These are phyloP conservation scores for Mimachlamys varia DNA, from an alignment of 2,888 invertebrate genomes.

Conservation along the genomic window DNA sequence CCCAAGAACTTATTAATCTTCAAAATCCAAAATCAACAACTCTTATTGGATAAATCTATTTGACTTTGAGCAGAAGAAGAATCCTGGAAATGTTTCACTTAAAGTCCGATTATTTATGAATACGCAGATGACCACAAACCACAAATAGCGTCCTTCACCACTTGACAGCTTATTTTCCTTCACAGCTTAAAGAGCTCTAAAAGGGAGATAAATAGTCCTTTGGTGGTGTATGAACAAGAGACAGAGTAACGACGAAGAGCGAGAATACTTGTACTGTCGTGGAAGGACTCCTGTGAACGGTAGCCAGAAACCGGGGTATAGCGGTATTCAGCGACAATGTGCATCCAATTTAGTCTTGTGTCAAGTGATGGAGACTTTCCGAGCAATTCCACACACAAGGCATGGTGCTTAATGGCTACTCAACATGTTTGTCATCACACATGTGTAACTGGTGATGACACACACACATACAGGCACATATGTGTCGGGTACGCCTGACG, in stretches of 20 bases:
- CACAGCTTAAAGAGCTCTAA: neutral
- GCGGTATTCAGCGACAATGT: neutral
- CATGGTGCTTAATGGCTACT: constrained; percentile 12
- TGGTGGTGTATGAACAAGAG: neutral
- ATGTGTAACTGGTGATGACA: neutral
- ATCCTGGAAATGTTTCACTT: neutral
- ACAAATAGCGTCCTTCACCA: neutral
- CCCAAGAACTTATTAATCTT: neutral
- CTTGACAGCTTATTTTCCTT: neutral
- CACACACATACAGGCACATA: neutral
- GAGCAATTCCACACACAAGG: constrained; percentile 1
- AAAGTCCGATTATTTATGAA: neutral
- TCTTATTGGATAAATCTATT: neutral
- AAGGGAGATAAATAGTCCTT: constrained; percentile 18
- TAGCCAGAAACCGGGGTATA: neutral
- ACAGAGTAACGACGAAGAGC: neutral
- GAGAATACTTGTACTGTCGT: neutral
- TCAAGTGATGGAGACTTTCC: constrained; percentile 20
- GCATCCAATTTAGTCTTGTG: constrained; percentile 28
- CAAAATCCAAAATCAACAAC: neutral
- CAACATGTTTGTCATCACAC: neutral
- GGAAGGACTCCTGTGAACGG: neutral
- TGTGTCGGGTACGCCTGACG: neutral
- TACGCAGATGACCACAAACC: neutral
- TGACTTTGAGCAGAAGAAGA: neutral